Percentiles rank a stretch among this genome's conserved stretches.
Conservation (phyloP, 2,113 vertebrate genomes). For the Cyphotilapia sp. region DNA sequence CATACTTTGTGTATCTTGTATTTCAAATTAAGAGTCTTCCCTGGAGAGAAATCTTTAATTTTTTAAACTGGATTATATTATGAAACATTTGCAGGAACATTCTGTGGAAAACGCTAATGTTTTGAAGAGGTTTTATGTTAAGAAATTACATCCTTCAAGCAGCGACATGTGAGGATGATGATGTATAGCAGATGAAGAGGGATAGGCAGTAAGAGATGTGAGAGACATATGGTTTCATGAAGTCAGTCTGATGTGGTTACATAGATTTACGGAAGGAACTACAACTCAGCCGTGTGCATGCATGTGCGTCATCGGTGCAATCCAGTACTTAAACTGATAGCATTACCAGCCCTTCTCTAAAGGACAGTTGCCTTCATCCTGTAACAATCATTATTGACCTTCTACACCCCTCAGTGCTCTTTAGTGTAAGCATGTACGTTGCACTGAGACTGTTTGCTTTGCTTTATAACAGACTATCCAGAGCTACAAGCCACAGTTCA, state of each 20-base stretch:
- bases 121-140: neutral
- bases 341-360: neutral
- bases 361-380: neutral
- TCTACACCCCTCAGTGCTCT: neutral
- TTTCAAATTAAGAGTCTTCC: neutral
- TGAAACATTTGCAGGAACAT: neutral
- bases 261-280: neutral
- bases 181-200: neutral
- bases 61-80: neutral
- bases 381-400: neutral
- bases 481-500: slow-evolving; percentile 64
- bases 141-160: neutral
- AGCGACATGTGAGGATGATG: neutral
- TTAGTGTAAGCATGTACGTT: neutral
- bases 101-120: neutral
- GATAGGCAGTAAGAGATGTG: neutral
- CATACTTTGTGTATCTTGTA: neutral
- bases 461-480: slow-evolving; percentile 59
- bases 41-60: neutral
- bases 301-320: neutral
- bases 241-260: neutral
- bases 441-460: neutral
- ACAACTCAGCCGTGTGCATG: neutral
- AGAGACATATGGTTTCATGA: neutral
- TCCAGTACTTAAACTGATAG: neutral